Percentiles rank a stretch among this genome's conserved stretches.
Evolutionary conservation across 2,113 vertebrate genomes (phyloP).

Genomic region (Colinus virginianus): DNA sequence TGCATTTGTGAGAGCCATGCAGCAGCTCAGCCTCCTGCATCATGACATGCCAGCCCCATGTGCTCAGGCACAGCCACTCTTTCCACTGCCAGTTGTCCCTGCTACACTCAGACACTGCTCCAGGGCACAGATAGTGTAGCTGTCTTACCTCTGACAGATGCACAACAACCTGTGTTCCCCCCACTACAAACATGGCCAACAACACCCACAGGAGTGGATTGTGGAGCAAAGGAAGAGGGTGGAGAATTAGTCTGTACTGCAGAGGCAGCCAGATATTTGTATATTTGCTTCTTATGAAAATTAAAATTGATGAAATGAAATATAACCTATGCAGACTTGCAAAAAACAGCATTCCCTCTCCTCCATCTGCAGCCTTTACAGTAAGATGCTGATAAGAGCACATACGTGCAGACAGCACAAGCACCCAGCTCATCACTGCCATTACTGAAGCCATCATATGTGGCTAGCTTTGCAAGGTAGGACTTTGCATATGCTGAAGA

Average conservation of each 20-base stretch:
- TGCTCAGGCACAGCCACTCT: neutral
- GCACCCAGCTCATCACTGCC: neutral
- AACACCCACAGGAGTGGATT: neutral
- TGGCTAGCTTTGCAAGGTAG: neutral
- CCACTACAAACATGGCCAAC: neutral
- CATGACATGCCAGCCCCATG: neutral
- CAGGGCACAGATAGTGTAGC: neutral
- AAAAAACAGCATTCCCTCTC: neutral
- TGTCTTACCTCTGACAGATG: neutral
- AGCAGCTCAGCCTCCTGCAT: neutral
- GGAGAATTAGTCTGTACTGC: neutral
- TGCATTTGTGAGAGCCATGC: neutral
- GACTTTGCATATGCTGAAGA: neutral
- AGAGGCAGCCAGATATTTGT: neutral
- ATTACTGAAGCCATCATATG: neutral
- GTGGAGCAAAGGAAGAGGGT: neutral
- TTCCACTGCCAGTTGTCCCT: slow-evolving; percentile 33
- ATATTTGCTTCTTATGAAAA: neutral
- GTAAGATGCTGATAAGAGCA: neutral
- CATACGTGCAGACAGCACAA: neutral
- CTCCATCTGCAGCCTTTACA: neutral
- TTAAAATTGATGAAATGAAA: neutral
- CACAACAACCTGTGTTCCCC: neutral
- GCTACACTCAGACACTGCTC: neutral
- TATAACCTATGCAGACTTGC: neutral